These are phyloP conservation scores for Sebastes fasciatus DNA, from an alignment of 2,113 vertebrate species.

Conservation along the genomic window DNA sequence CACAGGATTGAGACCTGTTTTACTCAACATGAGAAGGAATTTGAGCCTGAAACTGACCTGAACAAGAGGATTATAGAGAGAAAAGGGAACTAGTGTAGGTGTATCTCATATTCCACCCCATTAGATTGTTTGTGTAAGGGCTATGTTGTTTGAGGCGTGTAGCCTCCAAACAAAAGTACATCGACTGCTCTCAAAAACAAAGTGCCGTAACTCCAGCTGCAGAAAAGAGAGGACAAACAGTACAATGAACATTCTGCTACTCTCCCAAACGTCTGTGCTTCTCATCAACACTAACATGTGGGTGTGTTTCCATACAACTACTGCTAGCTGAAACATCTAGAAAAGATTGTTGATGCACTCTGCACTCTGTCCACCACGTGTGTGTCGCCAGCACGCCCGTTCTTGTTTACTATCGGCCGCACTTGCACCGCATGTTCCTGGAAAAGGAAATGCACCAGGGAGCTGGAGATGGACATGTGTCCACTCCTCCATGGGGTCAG, in stretches of 20 bases:
- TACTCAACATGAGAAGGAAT: constrained; percentile 5
- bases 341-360: constrained; percentile 9
- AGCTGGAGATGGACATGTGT: constrained; percentile 40
- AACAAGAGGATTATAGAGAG: constrained; percentile 8
- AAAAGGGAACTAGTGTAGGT: background rate
- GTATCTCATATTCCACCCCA: constrained; percentile 29
- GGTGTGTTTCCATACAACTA: constrained; percentile 55
- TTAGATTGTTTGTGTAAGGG: constrained; percentile 15
- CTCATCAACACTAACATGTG: constrained; percentile 53
- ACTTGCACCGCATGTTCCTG: constrained; percentile 51
- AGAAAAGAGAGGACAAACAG: constrained; percentile 56
- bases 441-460: constrained; percentile 53
- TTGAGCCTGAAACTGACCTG: constrained; percentile 26
- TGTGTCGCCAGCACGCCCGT: background rate
- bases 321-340: constrained; percentile 32
- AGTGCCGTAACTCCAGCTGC: constrained; percentile 51
- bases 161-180: constrained; percentile 12
- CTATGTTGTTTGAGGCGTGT: constrained; percentile 2
- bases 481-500: constrained; percentile 59
- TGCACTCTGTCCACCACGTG: constrained; percentile 8
- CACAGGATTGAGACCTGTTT: constrained; percentile 17
- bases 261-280: constrained; percentile 48
- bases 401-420: constrained; percentile 60
- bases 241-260: constrained; percentile 25
- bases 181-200: constrained; percentile 35